These are phyloP conservation scores for Apocrypta bakeri DNA, from an alignment of 1,140 invertebrate species.

Conservation along the genomic window DNA sequence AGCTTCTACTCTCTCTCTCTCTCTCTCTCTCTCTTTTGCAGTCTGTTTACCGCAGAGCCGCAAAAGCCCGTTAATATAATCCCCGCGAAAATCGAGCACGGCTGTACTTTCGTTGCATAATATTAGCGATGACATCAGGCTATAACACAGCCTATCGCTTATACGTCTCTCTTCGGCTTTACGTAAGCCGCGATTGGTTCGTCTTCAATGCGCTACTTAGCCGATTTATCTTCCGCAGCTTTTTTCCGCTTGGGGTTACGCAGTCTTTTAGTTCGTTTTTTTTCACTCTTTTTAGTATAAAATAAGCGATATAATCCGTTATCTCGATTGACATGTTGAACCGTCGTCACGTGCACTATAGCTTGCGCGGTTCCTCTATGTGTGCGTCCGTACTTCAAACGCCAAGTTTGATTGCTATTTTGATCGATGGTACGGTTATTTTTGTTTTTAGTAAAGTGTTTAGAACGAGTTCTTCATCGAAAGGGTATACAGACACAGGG, in stretches of 20 bases:
- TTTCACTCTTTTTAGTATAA: not conserved
- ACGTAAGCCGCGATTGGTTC: slow-evolving; percentile 14
- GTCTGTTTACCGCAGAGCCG: not conserved
- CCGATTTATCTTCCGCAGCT: not conserved
- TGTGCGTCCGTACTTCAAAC: too few species aligned
- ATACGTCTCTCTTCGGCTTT: not conserved
- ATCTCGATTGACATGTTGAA: slow-evolving; percentile 27
- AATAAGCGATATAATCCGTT: slow-evolving; percentile 11
- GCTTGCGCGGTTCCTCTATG: too few species aligned
- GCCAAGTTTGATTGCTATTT: slow-evolving; percentile 3
- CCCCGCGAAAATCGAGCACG: not conserved
- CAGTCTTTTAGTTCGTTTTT: not conserved
- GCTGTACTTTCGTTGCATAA: slow-evolving; percentile 18
- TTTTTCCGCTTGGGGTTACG: not conserved
- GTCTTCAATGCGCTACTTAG: not conserved
- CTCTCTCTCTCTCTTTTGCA: not conserved
- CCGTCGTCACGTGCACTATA: not conserved
- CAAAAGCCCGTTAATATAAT: not conserved
- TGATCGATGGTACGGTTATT: too few species aligned
- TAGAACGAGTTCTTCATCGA: too few species aligned
- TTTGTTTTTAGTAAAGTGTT: too few species aligned
- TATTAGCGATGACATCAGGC: slow-evolving; percentile 3
- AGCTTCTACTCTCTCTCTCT: too few species aligned
- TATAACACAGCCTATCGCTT: not conserved
- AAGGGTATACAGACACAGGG: too few species aligned